Percentiles rank a stretch among this genome's conserved stretches.
phyloP scores from a whole-genome alignment of 64 coral and sea anemone genomes.

The Dendronephthya gigantea region DNA sequence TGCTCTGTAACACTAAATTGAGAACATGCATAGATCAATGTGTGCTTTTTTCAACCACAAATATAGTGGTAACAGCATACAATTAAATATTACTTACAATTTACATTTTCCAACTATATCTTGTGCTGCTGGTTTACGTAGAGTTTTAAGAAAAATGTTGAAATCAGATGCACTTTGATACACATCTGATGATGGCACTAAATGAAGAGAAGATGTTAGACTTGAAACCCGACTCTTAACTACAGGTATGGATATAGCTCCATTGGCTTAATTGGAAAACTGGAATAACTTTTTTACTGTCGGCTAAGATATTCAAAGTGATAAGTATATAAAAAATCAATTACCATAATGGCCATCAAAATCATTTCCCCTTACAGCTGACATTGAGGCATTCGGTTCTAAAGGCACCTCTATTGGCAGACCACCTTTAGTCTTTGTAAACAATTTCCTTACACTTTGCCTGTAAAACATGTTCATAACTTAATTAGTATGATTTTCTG shows the following conservation, averaged over 20 bases:
- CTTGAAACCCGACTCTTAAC: too few relatives aligned
- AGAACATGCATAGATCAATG: neutral
- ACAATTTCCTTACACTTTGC: constrained; percentile 88
- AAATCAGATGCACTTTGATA: constrained; percentile 50
- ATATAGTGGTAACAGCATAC: neutral
- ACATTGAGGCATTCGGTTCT: neutral
- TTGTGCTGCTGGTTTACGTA: constrained; percentile 79
- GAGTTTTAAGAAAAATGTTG: constrained; percentile 69
- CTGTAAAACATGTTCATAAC: neutral
- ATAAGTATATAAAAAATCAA: neutral
- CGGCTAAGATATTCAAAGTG: too few relatives aligned
- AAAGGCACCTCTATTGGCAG: neutral
- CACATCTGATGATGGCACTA: neutral
- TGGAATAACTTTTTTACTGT: too few relatives aligned
- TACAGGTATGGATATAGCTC: too few relatives aligned
- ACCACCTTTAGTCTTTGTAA: constrained; percentile 56
- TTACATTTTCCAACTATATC: constrained; percentile 88
- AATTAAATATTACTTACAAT: constrained; percentile 41
- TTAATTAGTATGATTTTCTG: neutral
- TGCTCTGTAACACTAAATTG: constrained; percentile 55
- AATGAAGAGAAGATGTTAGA: neutral
- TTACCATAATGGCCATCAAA: neutral
- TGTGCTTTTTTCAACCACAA: neutral
- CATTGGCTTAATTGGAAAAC: too few relatives aligned
- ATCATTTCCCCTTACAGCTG: neutral